Conservation (phyloP, 2,888 invertebrate species). For the Gymnosoma rotundatum region DNA sequence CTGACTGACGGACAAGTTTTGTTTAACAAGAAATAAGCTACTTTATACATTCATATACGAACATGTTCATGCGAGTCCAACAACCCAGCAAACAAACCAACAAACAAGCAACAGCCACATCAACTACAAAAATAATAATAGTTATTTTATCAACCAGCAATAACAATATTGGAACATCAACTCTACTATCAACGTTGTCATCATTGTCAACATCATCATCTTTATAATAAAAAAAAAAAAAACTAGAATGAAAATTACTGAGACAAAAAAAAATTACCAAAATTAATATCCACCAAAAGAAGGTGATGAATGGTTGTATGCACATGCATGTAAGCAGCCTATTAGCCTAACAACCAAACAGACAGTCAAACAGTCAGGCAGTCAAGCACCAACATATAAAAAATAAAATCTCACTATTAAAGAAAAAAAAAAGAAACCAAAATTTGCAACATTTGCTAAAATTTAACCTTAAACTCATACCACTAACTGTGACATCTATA, state of each 20-base stretch:
- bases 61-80: background rate
- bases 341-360: slow-evolving; percentile 32
- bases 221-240: slow-evolving; percentile 12
- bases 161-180: slow-evolving; percentile 39
- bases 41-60: slow-evolving; percentile 27
- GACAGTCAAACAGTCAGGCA: background rate
- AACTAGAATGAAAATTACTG: too few species aligned
- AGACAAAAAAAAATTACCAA: background rate
- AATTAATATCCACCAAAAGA: slow-evolving; percentile 6
- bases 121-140: slow-evolving; percentile 11
- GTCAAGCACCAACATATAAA: background rate
- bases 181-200: slow-evolving; percentile 42
- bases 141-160: slow-evolving; percentile 37
- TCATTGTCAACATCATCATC: slow-evolving; percentile 31
- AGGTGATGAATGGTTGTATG: slow-evolving; percentile 22
- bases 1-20: slow-evolving; percentile 47
- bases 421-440: background rate
- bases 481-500: slow-evolving; percentile 64
- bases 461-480: slow-evolving; percentile 63
- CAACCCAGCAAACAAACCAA: too few species aligned
- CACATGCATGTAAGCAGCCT: slow-evolving; percentile 33
- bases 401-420: slow-evolving; percentile 24
- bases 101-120: background rate
- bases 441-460: slow-evolving; percentile 45
- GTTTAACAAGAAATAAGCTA: slow-evolving; percentile 61